A percentile compares a stretch with the other conserved stretches of the same genome.
Conservation (phyloP, 2,888 invertebrate species). For the Cancer borealis region DNA sequence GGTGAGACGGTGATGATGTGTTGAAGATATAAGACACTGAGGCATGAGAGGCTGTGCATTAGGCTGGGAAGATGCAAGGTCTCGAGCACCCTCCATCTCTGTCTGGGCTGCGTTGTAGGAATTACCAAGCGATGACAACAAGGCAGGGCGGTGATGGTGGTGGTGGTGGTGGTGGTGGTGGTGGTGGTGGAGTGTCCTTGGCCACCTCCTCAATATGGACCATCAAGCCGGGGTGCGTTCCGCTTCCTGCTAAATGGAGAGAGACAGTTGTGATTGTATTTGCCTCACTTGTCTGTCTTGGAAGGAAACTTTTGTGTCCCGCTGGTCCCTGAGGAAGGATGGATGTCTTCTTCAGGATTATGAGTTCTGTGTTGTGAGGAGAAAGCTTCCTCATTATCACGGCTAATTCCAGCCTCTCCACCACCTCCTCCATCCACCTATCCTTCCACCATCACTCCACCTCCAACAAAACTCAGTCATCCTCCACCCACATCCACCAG, state of each 20-base stretch:
- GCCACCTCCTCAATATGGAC: conserved; percentile 3
- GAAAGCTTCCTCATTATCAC: background rate
- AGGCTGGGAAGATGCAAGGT: background rate
- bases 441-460: background rate
- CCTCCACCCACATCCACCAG: background rate
- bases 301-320: background rate
- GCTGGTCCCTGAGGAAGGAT: background rate
- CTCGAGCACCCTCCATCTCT: no score
- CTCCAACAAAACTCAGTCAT: background rate
- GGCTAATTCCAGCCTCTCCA: background rate
- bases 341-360: background rate
- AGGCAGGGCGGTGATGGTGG: background rate
- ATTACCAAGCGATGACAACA: background rate
- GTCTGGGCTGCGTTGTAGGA: background rate
- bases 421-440: no score
- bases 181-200: background rate
- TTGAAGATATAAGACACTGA: background rate
- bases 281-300: background rate
- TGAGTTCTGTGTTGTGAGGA: background rate
- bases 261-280: conserved; percentile 24
- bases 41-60: background rate
- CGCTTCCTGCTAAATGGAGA: conserved; percentile 29
- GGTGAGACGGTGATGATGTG: no score
- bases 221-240: background rate
- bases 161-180: no score